Evolutionary conservation across 2,113 vertebrate genomes (phyloP), one percentile per base, ranked within the genome.

Genomic region (Pedetes capensis): DNA sequence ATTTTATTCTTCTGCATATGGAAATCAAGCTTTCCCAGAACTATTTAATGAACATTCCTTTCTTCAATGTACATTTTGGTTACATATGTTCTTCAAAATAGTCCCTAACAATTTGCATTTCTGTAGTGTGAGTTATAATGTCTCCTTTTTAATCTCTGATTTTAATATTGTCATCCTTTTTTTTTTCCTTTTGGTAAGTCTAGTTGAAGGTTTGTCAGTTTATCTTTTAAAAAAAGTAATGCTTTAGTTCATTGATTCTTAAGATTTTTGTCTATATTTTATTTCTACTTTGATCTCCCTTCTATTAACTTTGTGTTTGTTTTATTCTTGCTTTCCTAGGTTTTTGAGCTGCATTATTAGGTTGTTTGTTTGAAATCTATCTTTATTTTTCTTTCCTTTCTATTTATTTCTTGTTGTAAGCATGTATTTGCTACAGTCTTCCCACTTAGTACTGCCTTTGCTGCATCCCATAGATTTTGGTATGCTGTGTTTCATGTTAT

Each of bases 141-240:
- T 44, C 17, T 66, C 18, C 29, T 72, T 57, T 39, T 27, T n/a
- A 25, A 66, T n/a, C n/a, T n/a, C n/a, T n/a, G n/a, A n/a, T n/a
- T n/a, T n/a, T n/a, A n/a, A n/a, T n/a, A n/a, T n/a, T n/a, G 8
- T 8, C 1, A 63, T 75, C 14, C 12, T 5, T 25, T 2, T 44
- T n/a, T 87, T 29, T n/a, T 13, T 20, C 10, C 11, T 82, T 8
- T 22, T 71, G 6, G 20, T 34, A 59, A 74, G 7, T 87, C 39
- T 44, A 87, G 22, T 27, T 49, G 44, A 87, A n/a, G 13, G 11
- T 49, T 63, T 87, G 4, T 27, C 53, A 74, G 13, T 25, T 87
- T n/a, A 42, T 63, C 8, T 42, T 59, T 51, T 55, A 39, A 44
- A 49, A 61, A 69, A 25, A 17, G 7, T 20, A 49, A 75, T 2